Percentiles rank a stretch among this genome's conserved stretches.
Evolutionary conservation across 2,113 vertebrate genomes (phyloP).

Genomic region (Pseudopipra pipra): DNA sequence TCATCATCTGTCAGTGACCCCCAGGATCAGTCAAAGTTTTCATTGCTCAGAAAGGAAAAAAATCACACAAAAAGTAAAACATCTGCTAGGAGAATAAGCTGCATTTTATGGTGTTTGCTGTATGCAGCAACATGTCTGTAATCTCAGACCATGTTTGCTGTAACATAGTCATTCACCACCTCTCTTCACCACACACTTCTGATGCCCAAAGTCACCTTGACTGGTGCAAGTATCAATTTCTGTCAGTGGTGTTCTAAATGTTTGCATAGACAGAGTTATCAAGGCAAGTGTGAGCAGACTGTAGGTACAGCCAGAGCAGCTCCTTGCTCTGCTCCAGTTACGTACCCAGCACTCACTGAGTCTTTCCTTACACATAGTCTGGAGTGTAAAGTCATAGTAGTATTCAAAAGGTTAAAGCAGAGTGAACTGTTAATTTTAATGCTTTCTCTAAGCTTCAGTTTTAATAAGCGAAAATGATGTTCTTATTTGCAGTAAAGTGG

Average conservation of each 20-base stretch:
- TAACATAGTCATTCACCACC: not conserved
- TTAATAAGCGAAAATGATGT: slow-evolving; percentile 88
- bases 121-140: slow-evolving; percentile 10
- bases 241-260: not conserved
- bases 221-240: slow-evolving; percentile 19
- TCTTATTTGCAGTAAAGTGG: slow-evolving; percentile 87
- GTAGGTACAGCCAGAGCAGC: not conserved
- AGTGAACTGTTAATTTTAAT: slow-evolving; percentile 86
- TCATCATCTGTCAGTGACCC: slow-evolving; percentile 62
- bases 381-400: slow-evolving; percentile 70
- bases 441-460: slow-evolving; percentile 85
- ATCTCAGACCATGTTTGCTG: slow-evolving; percentile 15
- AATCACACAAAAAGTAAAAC: slow-evolving; percentile 31
- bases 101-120: slow-evolving; percentile 11
- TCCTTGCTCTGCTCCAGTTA: not conserved
- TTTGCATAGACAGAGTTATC: not conserved
- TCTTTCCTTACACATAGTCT: slow-evolving; percentile 54
- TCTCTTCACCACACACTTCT: not conserved
- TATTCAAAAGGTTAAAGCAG: slow-evolving; percentile 82
- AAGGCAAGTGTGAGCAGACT: not conserved
- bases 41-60: slow-evolving; percentile 45
- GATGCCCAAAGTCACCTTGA: slow-evolving; percentile 6
- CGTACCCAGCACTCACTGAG: not conserved
- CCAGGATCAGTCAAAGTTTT: slow-evolving; percentile 58
- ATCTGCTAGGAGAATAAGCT: slow-evolving; percentile 9